A percentile compares a stretch with the other conserved stretches of the same genome.
Evolutionary conservation across 1,140 invertebrate species (phyloP).

Genomic region (Akabosia matsudoensis): DNA sequence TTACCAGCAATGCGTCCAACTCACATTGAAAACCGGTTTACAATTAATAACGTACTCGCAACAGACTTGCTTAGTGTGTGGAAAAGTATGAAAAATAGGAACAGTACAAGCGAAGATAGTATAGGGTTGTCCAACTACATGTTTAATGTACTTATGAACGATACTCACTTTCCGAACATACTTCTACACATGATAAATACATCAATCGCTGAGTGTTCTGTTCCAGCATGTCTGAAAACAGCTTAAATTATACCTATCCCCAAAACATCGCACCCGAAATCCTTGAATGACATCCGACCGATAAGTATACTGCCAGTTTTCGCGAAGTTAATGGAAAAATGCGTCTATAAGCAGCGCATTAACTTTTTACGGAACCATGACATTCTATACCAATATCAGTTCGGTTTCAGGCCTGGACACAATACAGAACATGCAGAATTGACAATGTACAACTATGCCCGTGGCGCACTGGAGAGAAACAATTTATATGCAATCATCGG

Average conservation of each 20-base stretch:
- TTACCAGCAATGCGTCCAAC: no score
- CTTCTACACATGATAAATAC: neutral
- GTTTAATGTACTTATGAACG: neutral
- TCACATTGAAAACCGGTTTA: neutral
- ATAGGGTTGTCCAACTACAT: neutral
- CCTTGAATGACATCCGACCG: neutral
- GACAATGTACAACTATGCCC: neutral
- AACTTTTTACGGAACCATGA: neutral
- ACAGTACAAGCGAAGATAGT: neutral
- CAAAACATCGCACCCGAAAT: neutral
- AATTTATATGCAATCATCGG: constrained; percentile 14
- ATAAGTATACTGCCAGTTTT: neutral
- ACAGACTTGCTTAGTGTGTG: neutral
- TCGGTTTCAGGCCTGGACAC: constrained; percentile 26
- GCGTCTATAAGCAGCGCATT: neutral
- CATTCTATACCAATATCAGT: constrained; percentile 14
- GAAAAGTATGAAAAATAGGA: neutral
- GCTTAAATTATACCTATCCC: neutral
- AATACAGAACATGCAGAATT: constrained; percentile 20
- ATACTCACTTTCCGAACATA: neutral
- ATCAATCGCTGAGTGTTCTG: neutral
- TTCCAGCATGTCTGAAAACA: neutral
- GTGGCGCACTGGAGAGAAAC: neutral
- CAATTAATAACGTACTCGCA: neutral
- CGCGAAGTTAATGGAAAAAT: neutral